Evolutionary conservation across 2,888 invertebrate species (phyloP), one percentile per base, ranked within the genome.

Genomic region (Panorpa germanica): DNA sequence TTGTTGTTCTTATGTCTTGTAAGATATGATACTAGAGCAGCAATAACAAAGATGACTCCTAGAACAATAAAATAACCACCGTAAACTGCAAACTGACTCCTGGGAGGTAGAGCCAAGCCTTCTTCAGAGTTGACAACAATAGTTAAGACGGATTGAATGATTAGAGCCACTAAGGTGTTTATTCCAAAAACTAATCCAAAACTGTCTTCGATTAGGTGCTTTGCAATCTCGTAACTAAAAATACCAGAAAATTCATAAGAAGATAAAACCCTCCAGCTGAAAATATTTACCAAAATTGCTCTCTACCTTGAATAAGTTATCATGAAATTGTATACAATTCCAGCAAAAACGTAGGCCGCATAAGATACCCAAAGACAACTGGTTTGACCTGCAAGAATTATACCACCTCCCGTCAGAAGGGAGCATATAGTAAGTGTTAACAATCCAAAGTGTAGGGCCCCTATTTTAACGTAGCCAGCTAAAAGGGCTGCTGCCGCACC

Each of bases 101-200:
- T 45, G 2, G 68, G 62, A 0, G 49, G 37, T 29, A 73, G 43
- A 1, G 47, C 54, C 28, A 59, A 55, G 1, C 58, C 57, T 2
- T 60, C 39, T 3, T 50, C 48, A 8, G 61, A 57, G 22, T 59
- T 64, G 1, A 77, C 67, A 16, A 72, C 45, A 1, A 66, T 38
- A 0, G 86, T 91, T 20, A 91, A 53, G 18, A 83, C 46, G 1
- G 81, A 72, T 53, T 91, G 88, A 2, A 86, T 49, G 1, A 67
- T 47, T 4, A 90, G 62, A 4, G 86, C 83, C 1, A 81, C 37
- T 33, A 90, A 70, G 0, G 81, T 86, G 52, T 88, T 91, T 39
- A 88, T 63, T 4, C 91, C 91, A 52, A 91, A 90, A 38, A 93
- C 74, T 4, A 91, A 59, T 1, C 85, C 90, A 49, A 81, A 88